Base-by-base conservation (phyloP, 2,797 vertebrate genomes). In the Garrulus glandarius region DNA sequence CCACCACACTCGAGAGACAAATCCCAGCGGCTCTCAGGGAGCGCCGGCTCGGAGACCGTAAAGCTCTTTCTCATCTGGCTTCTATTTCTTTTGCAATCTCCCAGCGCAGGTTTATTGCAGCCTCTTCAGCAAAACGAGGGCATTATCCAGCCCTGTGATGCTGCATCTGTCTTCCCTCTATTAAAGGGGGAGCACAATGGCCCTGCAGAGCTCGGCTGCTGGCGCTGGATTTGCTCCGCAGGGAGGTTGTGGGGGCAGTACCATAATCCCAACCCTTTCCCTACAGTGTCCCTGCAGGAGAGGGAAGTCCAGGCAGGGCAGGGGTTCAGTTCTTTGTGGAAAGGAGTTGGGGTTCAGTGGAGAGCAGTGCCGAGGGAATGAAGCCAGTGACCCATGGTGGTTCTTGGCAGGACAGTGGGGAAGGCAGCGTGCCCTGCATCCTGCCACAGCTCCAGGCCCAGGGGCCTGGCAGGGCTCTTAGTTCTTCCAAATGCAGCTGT, bases 161-260 rank as follows among this genome's bases (percentile, higher is more conserved):
- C 85, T 91, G 87, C 97, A 94, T 96, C 96, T 93, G 87, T 95
- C 96, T 96, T 92, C 83, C 94, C 80, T 67, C 95, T 75, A 81
- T 95, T 72, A 95, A 55, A 43, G 34, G 92, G 87, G 32, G 34
- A 80, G 69, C 61, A 96, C 96, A 96, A 97, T 95, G 91, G 93
- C 92, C 34, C 78, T 67, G 84, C 82, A 87, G 78, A 81, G 47
- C 87, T 89, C 44, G 37, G 34, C 89, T 77, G 56, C 63, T 32
- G 49, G 72, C 10, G 8, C 81, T 37, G 88, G 53, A 11, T 74
- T 64, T 83, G 83, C 70, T 78, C 55, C 14, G 8, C 15, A 2
- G 85, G 37, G 63, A 23, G 3, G 29, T 6, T 2, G 34, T 17
- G 3, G 67, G 56, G 20, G 36, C 15, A 10, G 69, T 2, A 0